Conservation (phyloP, 2,888 invertebrate species). For the Andrena praecox region DNA sequence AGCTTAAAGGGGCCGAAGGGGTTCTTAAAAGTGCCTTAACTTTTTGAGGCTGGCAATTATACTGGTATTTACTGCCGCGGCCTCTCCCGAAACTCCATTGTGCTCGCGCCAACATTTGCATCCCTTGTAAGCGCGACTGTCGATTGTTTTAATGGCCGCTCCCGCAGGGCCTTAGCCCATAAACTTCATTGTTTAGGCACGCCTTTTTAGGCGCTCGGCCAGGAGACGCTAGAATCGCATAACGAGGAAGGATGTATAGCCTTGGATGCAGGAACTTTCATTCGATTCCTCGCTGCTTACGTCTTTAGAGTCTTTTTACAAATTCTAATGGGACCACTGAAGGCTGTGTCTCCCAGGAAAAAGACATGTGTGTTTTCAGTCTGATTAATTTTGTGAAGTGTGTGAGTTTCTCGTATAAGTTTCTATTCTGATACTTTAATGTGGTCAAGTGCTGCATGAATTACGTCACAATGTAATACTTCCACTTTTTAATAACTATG, state of each 20-base stretch:
- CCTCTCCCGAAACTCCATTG: constrained; percentile 79
- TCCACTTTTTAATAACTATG: no score
- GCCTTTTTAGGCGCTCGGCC: constrained; percentile 75
- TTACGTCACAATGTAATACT: no score
- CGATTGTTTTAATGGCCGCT: constrained; percentile 83
- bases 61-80: constrained; percentile 83
- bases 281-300: not conserved
- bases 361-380: not conserved
- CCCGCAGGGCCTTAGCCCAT: constrained; percentile 77
- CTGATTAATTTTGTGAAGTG: not conserved
- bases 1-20: constrained; percentile 55
- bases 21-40: constrained; percentile 70
- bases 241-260: constrained; percentile 59
- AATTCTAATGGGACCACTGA: not conserved
- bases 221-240: constrained; percentile 49
- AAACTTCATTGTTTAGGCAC: constrained; percentile 84
- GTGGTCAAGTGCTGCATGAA: no score
- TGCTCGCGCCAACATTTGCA: constrained; percentile 81
- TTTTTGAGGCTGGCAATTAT: constrained; percentile 81
- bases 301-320: not conserved
- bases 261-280: constrained; percentile 9
- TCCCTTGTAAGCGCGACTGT: constrained; percentile 76
- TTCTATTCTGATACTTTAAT: no score
- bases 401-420: not conserved
- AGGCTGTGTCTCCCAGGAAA: not conserved